These are phyloP conservation scores for Thera britannica DNA, from an alignment of 2,888 invertebrate genomes.

Conservation along the genomic window DNA sequence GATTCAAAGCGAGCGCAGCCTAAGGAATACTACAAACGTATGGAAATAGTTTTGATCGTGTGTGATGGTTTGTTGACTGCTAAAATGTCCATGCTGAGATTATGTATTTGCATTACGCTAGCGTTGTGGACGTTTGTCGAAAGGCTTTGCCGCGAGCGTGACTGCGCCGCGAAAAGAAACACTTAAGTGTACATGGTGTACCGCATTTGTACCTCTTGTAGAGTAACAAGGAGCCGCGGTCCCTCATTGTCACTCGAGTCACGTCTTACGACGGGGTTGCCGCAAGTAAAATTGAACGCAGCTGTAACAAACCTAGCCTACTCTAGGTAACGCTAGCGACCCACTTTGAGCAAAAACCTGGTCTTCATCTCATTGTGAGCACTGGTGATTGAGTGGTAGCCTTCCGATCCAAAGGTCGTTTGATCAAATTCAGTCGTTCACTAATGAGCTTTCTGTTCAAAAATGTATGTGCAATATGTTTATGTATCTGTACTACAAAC, in stretches of 20 bases:
- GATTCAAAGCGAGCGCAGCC: too few species aligned
- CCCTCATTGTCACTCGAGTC: conserved; percentile 59
- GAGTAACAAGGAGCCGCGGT: conserved; percentile 51
- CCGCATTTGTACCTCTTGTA: conserved; percentile 52
- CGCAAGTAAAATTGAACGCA: conserved; percentile 72
- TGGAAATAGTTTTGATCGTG: neutral
- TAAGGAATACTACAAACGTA: neutral
- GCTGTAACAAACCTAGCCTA: conserved; percentile 52
- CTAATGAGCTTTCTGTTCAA: too few species aligned
- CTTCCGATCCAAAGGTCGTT: too few species aligned
- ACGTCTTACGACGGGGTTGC: conserved; percentile 60
- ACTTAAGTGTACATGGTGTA: conserved; percentile 49
- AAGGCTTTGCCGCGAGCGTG: conserved; percentile 17
- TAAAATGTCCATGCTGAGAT: neutral
- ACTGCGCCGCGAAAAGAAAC: conserved; percentile 38
- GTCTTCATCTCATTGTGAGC: conserved; percentile 46
- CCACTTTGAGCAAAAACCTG: conserved; percentile 57
- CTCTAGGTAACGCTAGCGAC: conserved; percentile 42
- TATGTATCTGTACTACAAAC: too few species aligned
- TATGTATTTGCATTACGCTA: neutral
- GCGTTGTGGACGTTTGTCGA: conserved; percentile 12
- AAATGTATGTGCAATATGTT: too few species aligned
- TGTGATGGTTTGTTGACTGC: neutral
- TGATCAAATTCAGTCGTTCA: too few species aligned
- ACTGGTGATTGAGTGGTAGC: too few species aligned